Percentiles rank a stretch among this genome's conserved stretches.
These are phyloP conservation scores for Alloplasta piceator DNA, from an alignment of 2,888 invertebrate genomes.

Conservation along the genomic window DNA sequence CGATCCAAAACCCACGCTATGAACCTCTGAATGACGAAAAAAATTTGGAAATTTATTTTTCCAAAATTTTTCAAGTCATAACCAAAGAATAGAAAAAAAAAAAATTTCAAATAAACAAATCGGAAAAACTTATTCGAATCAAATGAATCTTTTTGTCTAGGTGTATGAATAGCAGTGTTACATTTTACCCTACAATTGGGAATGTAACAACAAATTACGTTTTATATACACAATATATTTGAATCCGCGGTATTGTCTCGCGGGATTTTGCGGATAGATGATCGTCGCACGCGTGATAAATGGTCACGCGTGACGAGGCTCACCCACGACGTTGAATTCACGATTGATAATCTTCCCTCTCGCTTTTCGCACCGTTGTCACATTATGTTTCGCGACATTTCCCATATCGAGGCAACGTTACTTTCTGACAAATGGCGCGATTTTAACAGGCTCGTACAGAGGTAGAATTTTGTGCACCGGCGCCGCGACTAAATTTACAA, in stretches of 20 bases:
- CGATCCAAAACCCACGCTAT: too few relatives aligned
- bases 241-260: slow-evolving; percentile 17
- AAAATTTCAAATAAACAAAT: too few relatives aligned
- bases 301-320: slow-evolving; percentile 27
- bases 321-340: slow-evolving; percentile 38
- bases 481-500: slow-evolving; percentile 31
- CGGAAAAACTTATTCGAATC: too few relatives aligned
- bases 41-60: too few relatives aligned
- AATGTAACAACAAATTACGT: not conserved
- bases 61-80: too few relatives aligned
- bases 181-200: slow-evolving; percentile 1
- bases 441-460: slow-evolving; percentile 29
- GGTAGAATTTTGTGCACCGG: not conserved
- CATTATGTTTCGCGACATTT: slow-evolving; percentile 45
- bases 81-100: too few relatives aligned
- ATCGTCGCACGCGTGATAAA: slow-evolving; percentile 53
- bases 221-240: not conserved
- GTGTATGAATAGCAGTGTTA: not conserved
- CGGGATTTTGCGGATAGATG: slow-evolving; percentile 50
- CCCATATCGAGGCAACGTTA: slow-evolving; percentile 9
- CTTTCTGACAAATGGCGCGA: slow-evolving; percentile 48
- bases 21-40: too few relatives aligned
- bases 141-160: too few relatives aligned
- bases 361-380: slow-evolving; percentile 14
- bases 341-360: slow-evolving; percentile 51